Evolutionary conservation across 2,888 invertebrate species (phyloP).

Genomic region (Steinernema carpocapsae): DNA sequence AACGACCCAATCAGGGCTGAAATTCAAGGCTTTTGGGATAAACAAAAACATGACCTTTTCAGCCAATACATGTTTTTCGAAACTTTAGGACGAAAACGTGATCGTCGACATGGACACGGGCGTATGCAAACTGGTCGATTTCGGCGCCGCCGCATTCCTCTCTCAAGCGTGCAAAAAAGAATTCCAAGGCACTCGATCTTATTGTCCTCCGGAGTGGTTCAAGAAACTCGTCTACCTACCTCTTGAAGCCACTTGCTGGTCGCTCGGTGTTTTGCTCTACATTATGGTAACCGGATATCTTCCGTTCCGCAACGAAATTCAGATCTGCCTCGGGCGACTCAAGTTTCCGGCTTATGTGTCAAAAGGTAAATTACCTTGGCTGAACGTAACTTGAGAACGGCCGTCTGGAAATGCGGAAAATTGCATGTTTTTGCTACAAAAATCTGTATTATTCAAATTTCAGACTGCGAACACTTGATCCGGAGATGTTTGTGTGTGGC

Average conservation of each 20-base stretch:
- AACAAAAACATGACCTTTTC: background rate
- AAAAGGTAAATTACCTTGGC: slow-evolving; percentile 41
- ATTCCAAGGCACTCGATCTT: slow-evolving; percentile 62
- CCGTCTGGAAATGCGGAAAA: no score
- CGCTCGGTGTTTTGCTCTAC: slow-evolving; percentile 76
- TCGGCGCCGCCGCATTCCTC: slow-evolving; percentile 62
- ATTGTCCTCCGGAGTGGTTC: slow-evolving; percentile 63
- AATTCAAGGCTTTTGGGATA: no score
- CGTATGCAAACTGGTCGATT: slow-evolving; percentile 62
- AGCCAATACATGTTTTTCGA: no score
- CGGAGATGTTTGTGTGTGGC: slow-evolving; percentile 43
- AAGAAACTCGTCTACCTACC: slow-evolving; percentile 61
- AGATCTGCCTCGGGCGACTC: slow-evolving; percentile 61
- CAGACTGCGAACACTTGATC: slow-evolving; percentile 47
- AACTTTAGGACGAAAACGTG: slow-evolving; percentile 61
- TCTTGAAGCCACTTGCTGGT: slow-evolving; percentile 79
- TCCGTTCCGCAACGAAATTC: slow-evolving; percentile 63
- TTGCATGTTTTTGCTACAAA: background rate
- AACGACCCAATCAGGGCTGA: no score
- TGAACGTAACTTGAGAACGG: background rate
- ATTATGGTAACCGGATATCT: slow-evolving; percentile 59
- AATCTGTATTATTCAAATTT: background rate
- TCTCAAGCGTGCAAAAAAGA: slow-evolving; percentile 60
- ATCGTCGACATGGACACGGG: slow-evolving; percentile 64
- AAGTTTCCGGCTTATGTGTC: slow-evolving; percentile 56